Conservation (phyloP, 2,888 invertebrate genomes). For the Phlogophora meticulosa region DNA sequence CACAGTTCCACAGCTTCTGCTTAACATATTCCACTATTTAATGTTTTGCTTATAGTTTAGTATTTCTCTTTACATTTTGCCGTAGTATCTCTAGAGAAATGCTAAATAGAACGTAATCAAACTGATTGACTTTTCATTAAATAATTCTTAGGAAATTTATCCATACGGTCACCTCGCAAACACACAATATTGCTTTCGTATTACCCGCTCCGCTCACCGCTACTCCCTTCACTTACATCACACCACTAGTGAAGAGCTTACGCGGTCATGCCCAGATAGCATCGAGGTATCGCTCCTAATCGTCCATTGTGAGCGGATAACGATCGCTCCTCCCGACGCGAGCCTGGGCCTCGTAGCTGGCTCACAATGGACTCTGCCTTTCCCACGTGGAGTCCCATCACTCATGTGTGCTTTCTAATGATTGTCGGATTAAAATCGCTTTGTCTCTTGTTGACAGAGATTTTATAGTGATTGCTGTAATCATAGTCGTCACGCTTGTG, state of each 20-base stretch:
- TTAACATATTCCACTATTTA: too few species aligned
- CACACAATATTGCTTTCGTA: too few species aligned
- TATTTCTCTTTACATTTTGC: too few species aligned
- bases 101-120: too few species aligned
- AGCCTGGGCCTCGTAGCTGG: conserved; percentile 59
- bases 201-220: neutral
- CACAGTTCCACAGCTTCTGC: too few species aligned
- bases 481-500: conserved; percentile 11
- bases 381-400: conserved; percentile 66
- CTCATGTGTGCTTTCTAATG: conserved; percentile 73
- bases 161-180: neutral
- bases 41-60: too few species aligned
- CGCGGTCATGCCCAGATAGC: conserved; percentile 76
- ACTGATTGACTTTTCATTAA: too few species aligned
- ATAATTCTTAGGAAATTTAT: too few species aligned
- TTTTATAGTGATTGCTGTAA: conserved; percentile 22
- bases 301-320: conserved; percentile 82
- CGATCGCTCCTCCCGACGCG: conserved; percentile 70
- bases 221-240: conserved; percentile 49
- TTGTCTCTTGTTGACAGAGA: conserved; percentile 35
- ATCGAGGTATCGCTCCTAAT: conserved; percentile 82
- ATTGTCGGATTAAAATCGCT: conserved; percentile 45
- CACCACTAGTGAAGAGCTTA: conserved; percentile 73
- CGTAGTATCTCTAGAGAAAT: too few species aligned
- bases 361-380: conserved; percentile 72